These are phyloP conservation scores for Chaetura pelagica DNA, from an alignment of 2,113 vertebrate species.

Conservation along the genomic window DNA sequence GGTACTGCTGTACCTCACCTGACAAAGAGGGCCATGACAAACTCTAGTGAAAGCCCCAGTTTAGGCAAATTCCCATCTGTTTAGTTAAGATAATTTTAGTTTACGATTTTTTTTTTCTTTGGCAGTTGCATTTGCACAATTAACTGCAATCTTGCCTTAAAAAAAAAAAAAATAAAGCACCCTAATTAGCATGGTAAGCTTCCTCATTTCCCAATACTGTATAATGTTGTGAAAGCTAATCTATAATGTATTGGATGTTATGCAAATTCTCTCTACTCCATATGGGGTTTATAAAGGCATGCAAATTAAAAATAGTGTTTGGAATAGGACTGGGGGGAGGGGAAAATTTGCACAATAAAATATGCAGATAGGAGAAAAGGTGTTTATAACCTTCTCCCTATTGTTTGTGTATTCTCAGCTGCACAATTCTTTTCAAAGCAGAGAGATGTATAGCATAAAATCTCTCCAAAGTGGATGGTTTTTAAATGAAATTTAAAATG, in stretches of 20 bases:
- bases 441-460: slow-evolving; percentile 16
- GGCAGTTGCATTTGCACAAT: slow-evolving; percentile 13
- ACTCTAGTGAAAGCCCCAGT: background rate
- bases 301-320: slow-evolving; percentile 63
- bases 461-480: background rate
- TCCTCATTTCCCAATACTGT: slow-evolving; percentile 65
- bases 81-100: slow-evolving; percentile 67
- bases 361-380: slow-evolving; percentile 22
- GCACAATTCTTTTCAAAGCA: slow-evolving; percentile 14
- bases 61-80: slow-evolving; percentile 55
- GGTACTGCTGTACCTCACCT: background rate
- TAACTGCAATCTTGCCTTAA: slow-evolving; percentile 45
- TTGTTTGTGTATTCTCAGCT: slow-evolving; percentile 51
- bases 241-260: slow-evolving; percentile 66
- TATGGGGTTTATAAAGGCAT: slow-evolving; percentile 58
- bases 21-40: slow-evolving; percentile 17
- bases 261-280: slow-evolving; percentile 55
- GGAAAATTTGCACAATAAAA: slow-evolving; percentile 52
- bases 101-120: slow-evolving; percentile 3
- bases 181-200: slow-evolving; percentile 68
- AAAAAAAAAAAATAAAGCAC: slow-evolving; percentile 18
- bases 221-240: slow-evolving; percentile 69
- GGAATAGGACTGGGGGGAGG: slow-evolving; percentile 39
- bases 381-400: slow-evolving; percentile 48
- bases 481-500: slow-evolving; percentile 37